phyloP scores from a whole-genome alignment of 2,113 vertebrate genomes.

The Lagenorhynchus albirostris region DNA sequence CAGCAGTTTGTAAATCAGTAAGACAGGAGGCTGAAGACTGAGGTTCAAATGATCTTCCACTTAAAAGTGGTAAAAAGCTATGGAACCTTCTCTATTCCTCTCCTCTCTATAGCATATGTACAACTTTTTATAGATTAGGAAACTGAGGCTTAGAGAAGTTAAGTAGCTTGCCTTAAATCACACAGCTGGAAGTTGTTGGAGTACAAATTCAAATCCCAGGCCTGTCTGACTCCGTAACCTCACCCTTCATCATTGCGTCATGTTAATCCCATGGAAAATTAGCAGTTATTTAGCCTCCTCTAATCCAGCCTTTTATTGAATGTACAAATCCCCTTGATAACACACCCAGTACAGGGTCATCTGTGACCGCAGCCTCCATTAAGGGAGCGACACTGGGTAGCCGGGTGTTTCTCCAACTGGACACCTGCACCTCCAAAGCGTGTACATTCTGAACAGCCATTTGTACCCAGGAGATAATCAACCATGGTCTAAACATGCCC shows the following conservation, averaged over 20 bases:
- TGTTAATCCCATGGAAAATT: neutral
- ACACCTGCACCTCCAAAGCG: neutral
- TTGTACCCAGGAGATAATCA: neutral
- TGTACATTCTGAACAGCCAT: neutral
- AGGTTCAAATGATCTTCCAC: slow-evolving; percentile 74
- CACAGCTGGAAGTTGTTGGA: neutral
- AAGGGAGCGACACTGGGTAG: neutral
- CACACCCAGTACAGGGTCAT: no score
- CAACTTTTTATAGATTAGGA: slow-evolving; percentile 63
- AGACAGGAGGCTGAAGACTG: slow-evolving; percentile 62
- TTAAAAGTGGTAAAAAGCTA: slow-evolving; percentile 72
- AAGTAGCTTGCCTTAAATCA: neutral
- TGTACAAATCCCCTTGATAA: neutral
- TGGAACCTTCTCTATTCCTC: slow-evolving; percentile 76
- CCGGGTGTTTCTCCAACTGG: neutral
- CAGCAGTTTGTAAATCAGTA: slow-evolving; percentile 78
- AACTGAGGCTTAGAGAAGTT: neutral
- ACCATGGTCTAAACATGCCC: neutral
- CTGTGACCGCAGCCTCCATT: neutral
- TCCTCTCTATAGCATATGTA: slow-evolving; percentile 82
- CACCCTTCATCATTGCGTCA: neutral
- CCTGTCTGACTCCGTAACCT: neutral
- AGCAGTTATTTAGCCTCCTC: neutral
- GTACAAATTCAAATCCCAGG: neutral
- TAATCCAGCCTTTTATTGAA: neutral